Base-by-base conservation (phyloP, 2,113 vertebrate species). In the Trichechus manatus region DNA sequence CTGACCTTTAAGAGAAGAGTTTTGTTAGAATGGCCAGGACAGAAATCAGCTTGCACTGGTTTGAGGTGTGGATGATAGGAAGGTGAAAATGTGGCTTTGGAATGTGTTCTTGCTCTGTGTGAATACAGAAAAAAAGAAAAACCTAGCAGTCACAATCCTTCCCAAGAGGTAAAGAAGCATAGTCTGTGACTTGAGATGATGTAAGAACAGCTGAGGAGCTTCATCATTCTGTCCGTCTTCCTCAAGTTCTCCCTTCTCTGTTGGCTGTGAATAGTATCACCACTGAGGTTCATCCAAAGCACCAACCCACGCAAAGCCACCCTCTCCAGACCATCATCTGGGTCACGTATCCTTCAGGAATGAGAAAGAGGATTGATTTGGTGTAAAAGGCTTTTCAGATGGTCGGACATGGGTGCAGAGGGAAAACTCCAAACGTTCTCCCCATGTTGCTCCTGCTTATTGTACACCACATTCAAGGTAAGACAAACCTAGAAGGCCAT, bases 381-480 rank as follows among this genome's bases (percentile, higher is more conserved):
- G 3, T 2, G 14, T 42, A 20, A 10, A n/a, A 47, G 31, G 11
- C 27, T 20, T 29, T 61, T 59, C 53, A 0, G 1, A 10, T 64
- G 4, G 1, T 78, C 0, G 1, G 1, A 20, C 22, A 5, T 2
- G 2, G 82, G 44, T 3, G 25, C 50, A 22, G 63, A 85, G 23
- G 53, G 31, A 85, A 72, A 25, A 2, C 3, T 0, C 44, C 72
- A 36, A 2, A 20, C 11, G 2, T 22, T 44, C 59, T 39, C 4
- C 3, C 0, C 0, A 6, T 1, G 5, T 22, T 6, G 4, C 50
- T 6, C 10, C 29, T 4, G 6, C 56, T 47, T 0, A 2, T 9
- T 6, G 6, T 47, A 56, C 33, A 5, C 1, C 13, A 2, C 3
- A 6, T 19, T 31, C 61, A 19, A 0, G 14, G 44, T 2, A 5